Evolutionary conservation across 2,113 vertebrate species (phyloP).

Genomic region (Heterochromis multidens): DNA sequence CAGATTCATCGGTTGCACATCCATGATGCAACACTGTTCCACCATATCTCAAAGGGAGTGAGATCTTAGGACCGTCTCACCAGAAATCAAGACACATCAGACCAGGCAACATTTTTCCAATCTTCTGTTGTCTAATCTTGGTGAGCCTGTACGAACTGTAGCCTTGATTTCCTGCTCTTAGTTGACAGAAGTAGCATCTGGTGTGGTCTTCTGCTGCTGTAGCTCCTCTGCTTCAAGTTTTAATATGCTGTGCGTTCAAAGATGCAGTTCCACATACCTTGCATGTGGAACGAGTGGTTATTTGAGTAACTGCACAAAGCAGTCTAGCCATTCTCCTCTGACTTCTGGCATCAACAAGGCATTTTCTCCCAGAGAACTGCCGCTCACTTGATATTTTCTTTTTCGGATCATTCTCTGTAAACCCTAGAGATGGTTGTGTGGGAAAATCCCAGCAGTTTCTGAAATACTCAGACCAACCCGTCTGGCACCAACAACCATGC

Average conservation of each 20-base stretch:
- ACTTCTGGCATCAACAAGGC: background rate
- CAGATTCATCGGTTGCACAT: background rate
- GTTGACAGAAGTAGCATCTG: accelerated
- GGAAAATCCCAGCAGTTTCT: background rate
- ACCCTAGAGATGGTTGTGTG: background rate
- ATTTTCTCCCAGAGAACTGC: background rate
- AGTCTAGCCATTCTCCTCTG: background rate
- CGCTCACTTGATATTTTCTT: background rate
- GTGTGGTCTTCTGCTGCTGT: background rate
- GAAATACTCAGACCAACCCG: background rate
- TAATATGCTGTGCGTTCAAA: accelerated
- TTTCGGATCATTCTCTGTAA: background rate
- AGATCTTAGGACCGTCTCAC: background rate
- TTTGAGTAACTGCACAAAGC: background rate
- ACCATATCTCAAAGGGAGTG: background rate
- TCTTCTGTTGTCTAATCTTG: background rate
- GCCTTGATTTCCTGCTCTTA: background rate
- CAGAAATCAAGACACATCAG: background rate
- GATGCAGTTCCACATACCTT: background rate
- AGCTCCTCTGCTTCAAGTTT: background rate
- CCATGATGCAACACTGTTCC: background rate
- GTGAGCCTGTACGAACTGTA: background rate
- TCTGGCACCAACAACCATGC: accelerated
- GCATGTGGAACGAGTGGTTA: background rate
- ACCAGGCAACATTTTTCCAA: background rate